Percentiles rank a stretch among this genome's conserved stretches.
Evolutionary conservation across 2,113 vertebrate genomes (phyloP).

Genomic region (Galeopterus variegatus): DNA sequence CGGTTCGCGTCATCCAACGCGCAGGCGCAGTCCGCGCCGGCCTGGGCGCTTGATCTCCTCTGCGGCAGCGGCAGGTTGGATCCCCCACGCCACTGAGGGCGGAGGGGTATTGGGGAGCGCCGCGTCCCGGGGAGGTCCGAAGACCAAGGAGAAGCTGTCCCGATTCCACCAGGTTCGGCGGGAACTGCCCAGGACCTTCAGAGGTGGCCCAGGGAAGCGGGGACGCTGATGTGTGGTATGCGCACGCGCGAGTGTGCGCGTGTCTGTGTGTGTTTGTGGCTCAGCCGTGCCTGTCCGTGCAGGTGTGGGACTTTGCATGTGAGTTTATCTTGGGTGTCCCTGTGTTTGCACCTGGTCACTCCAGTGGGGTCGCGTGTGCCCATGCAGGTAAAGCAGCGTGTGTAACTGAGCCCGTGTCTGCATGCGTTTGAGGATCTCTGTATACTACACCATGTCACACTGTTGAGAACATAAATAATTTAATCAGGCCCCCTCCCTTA

Average conservation of each 20-base stretch:
- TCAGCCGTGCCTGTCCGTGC: too few relatives aligned
- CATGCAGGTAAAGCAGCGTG: not conserved
- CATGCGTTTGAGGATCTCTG: not conserved
- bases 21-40: not conserved
- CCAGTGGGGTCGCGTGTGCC: not conserved
- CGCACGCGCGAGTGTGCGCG: not conserved
- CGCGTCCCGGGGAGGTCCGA: not conserved
- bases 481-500: too few relatives aligned
- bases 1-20: fast-evolving
- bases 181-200: too few relatives aligned
- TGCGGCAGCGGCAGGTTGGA: fast-evolving
- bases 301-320: not conserved
- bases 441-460: not conserved
- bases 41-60: fast-evolving
- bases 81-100: not conserved
- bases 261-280: not conserved
- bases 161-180: not conserved
- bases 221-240: not conserved
- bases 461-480: too few relatives aligned
- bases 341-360: not conserved
- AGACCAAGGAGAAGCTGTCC: not conserved
- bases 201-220: not conserved
- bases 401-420: not conserved
- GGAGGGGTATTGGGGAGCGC: too few relatives aligned
- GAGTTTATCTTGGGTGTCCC: not conserved